A percentile compares a stretch with the other conserved stretches of the same genome.
These are phyloP conservation scores for Drosophila simulans DNA, from an alignment of 1,140 invertebrate genomes.

Conservation along the genomic window DNA sequence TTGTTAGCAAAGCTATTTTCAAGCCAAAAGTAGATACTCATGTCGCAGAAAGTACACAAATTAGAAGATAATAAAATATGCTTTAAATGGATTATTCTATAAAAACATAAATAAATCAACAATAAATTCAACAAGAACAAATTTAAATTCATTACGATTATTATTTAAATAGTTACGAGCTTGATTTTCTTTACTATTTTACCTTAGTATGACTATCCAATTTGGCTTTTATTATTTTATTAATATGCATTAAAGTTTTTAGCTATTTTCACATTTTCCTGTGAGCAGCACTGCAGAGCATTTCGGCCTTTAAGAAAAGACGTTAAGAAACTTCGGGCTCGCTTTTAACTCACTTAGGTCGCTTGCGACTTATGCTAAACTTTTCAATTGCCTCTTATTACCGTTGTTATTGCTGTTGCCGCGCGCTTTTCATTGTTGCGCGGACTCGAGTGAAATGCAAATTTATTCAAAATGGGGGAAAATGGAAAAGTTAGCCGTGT, in stretches of 20 bases:
- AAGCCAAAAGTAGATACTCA: not conserved
- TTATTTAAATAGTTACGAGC: too few relatives aligned
- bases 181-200: too few relatives aligned
- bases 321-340: constrained; percentile 54
- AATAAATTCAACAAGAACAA: too few relatives aligned
- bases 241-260: too few relatives aligned
- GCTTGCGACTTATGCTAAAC: constrained; percentile 77
- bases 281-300: not conserved
- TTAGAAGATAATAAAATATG: not conserved
- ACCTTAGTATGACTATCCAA: too few relatives aligned
- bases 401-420: constrained; percentile 53
- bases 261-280: not conserved
- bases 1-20: not conserved
- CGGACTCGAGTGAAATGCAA: constrained; percentile 72
- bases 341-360: constrained; percentile 72
- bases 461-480: constrained; percentile 77
- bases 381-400: constrained; percentile 79
- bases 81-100: not conserved
- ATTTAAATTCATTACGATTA: too few relatives aligned
- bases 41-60: too few relatives aligned
- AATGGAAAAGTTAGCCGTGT: constrained; percentile 58
- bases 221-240: too few relatives aligned
- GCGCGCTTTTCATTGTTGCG: constrained; percentile 38
- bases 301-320: constrained; percentile 5
- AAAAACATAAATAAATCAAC: too few relatives aligned